Base-by-base conservation (phyloP, 1,140 invertebrate species). In the Drosophila tropicalis region DNA sequence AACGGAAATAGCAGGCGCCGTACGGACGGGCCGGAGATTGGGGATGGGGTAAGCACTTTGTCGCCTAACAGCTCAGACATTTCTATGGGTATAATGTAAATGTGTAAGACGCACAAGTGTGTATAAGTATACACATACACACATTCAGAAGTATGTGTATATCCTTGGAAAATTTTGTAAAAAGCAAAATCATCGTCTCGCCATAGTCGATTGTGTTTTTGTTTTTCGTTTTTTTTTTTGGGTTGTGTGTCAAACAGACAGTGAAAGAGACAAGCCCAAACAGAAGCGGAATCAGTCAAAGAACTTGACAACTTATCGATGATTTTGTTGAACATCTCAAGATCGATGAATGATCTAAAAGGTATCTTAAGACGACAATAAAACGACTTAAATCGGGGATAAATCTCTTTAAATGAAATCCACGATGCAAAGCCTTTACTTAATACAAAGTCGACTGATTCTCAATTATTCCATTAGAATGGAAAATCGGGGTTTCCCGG, bases 1-100 rank as follows among this genome's bases (percentile, higher is more conserved):
- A 57, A 13, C n/a, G 41, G 25, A 34, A 40, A 41, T 54, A 40
- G 66, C 36, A 51, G 47, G 25, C 62, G 58, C 22, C 19, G 41
- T 6, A 29, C 6, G 58, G n/a, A 25, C 17, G 51, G 12, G 10
- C 3, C 12, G 12, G 12, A 36, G 1, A 36, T 9, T 36, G 9
- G 34, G 34, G 36, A 44, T 55, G 63, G 51, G 4, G 34, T 17
- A 44, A 44, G 22, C 39, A 68, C 67, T 72, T 65, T 72, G 72
- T 68, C 72, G 72, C 51, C 72, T 67, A 58, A 58, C 57, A 75
- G 72, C 72, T 75, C 74, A 75, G 72, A 75, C 72, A 75, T 75
- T 75, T 75, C 55, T 72, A 75, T 75, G 72, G 74, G 70, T 75
- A 74, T 56, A 66, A 72, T 66, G 72, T 62, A 56, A 62, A 54